A percentile compares a stretch with the other conserved stretches of the same genome.
Conservation (phyloP, 1,140 invertebrate genomes). For the Diorhabda sublineata region DNA sequence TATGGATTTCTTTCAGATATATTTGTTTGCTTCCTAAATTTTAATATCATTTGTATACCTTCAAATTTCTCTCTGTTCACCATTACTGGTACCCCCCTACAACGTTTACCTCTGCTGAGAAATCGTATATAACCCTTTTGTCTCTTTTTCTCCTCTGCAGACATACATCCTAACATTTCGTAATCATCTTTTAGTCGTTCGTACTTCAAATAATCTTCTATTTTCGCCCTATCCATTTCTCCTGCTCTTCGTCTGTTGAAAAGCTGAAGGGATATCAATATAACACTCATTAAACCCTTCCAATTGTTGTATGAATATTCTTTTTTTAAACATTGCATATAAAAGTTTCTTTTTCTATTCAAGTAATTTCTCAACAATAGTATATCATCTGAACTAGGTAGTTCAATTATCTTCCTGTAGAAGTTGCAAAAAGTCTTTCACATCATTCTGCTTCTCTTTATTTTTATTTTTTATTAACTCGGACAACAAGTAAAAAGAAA, state of each 20-base stretch:
- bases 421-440: slow-evolving; percentile 4
- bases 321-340: neutral
- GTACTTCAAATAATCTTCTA: neutral
- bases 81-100: neutral
- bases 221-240: slow-evolving; percentile 10
- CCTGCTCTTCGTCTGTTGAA: slow-evolving; percentile 8
- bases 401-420: slow-evolving; percentile 1
- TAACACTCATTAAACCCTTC: neutral
- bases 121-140: neutral
- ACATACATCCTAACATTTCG: neutral
- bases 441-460: neutral
- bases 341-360: neutral
- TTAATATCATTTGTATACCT: neutral
- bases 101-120: neutral
- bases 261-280: slow-evolving; percentile 6
- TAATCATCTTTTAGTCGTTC: neutral
- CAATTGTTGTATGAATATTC: neutral
- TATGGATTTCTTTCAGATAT: neutral
- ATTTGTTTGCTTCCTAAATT: neutral
- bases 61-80: neutral
- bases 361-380: neutral
- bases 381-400: neutral
- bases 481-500: neutral
- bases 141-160: neutral
- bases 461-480: slow-evolving; percentile 2